A percentile compares a stretch with the other conserved stretches of the same genome.
Conservation (phyloP, 2,797 vertebrate species). For the Catamblyrhynchus diadema region DNA sequence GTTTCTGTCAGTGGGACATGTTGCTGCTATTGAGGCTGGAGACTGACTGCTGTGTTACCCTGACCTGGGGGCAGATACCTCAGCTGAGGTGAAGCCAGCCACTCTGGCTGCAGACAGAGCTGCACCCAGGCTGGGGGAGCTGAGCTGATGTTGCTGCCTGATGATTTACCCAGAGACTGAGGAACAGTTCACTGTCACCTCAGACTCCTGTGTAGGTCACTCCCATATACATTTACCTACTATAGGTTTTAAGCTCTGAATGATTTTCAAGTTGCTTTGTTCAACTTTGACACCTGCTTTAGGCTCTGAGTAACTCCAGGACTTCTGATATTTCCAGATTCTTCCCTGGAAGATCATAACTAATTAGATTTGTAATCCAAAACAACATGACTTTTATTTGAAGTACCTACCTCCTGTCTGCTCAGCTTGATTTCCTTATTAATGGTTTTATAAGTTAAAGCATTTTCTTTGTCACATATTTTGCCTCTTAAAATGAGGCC, state of each 20-base stretch:
- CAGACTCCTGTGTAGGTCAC: background rate
- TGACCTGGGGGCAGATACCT: background rate
- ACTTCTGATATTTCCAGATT: background rate
- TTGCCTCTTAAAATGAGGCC: background rate
- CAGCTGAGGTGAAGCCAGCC: background rate
- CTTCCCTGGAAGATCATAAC: background rate
- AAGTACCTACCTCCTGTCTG: background rate
- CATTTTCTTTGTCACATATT: background rate
- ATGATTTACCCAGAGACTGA: background rate
- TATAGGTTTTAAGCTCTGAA: background rate
- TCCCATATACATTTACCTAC: background rate
- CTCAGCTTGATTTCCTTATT: background rate
- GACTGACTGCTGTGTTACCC: background rate
- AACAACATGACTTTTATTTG: background rate
- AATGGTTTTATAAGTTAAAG: background rate
- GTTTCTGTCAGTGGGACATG: background rate
- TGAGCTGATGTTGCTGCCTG: background rate
- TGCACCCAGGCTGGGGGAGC: background rate
- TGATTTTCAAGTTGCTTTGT: background rate
- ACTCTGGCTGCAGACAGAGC: rapidly evolving
- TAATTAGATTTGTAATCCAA: background rate
- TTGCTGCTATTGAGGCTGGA: background rate
- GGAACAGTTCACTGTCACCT: background rate
- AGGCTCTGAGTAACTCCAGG: background rate
- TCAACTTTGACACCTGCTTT: background rate